phyloP scores from a whole-genome alignment of 2,797 vertebrate species.

The Fistularia commersonii region DNA sequence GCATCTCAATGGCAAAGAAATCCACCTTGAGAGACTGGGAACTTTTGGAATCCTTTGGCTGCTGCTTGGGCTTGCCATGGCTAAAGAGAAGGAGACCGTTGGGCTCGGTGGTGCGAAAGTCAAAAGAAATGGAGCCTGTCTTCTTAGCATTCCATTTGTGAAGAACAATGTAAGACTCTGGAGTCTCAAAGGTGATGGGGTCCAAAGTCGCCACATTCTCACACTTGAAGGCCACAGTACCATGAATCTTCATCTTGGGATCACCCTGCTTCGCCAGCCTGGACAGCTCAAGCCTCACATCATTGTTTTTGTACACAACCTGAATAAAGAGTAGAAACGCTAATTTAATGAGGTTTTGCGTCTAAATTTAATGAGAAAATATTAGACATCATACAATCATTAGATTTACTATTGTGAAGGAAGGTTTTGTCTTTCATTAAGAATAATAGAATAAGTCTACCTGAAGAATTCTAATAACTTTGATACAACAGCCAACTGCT shows the following conservation, averaged over 20 bases:
- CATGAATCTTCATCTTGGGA: conserved; percentile 94
- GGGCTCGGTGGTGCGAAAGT: conserved; percentile 97
- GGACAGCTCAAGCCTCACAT: conserved; percentile 93
- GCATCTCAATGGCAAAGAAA: conserved; percentile 98
- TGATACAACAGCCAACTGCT: too few relatives aligned
- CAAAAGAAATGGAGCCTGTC: conserved; percentile 97
- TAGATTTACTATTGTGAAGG: too few relatives aligned
- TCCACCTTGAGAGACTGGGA: conserved; percentile 92
- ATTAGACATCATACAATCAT: conserved; percentile 13
- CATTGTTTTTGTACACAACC: conserved; percentile 99
- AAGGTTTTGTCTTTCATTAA: too few relatives aligned
- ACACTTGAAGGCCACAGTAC: conserved; percentile 96
- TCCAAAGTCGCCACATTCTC: conserved; percentile 97
- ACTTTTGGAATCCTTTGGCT: conserved; percentile 89
- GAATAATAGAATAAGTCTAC: too few relatives aligned
- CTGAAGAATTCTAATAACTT: too few relatives aligned
- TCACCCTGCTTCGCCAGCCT: conserved; percentile 91
- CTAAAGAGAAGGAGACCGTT: conserved; percentile 97
- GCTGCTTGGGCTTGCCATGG: conserved; percentile 92
- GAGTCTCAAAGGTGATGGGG: conserved; percentile 97
- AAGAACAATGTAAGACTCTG: conserved; percentile 91
- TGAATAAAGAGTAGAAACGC: conserved; percentile 57
- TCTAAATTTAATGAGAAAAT: too few relatives aligned
- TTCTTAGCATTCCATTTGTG: conserved; percentile 99
- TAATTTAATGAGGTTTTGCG: too few relatives aligned